Evolutionary conservation across 23 tunicate species (phyloP), one percentile per base, ranked within the genome.

Genomic region (Diplosoma virens): DNA sequence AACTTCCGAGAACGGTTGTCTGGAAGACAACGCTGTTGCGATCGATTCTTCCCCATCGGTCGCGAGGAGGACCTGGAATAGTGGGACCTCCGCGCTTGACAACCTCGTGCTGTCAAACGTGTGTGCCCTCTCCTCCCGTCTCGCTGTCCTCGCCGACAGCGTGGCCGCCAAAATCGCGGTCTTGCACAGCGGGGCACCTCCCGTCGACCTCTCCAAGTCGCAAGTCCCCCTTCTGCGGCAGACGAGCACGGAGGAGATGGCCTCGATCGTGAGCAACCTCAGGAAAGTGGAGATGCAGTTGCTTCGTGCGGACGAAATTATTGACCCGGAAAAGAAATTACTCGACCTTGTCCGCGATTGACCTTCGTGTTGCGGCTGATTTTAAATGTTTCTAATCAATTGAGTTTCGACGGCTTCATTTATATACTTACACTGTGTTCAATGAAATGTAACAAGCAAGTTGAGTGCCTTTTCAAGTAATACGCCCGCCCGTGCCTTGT

Each of bases 191-290:
- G 65, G 92, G 1, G 71, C 84, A 11, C 65, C 82, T 18, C 76
- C 87, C 27, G 82, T 61, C 25, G 92, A 81, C 20, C 21, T 67
- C 1, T 50, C 82, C 18, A 68, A 67, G 71, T 74, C 87, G 30
- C 81, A 92, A 30, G 97, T 92, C 7, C 97, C 97, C 26, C 84
- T 92, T 9, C 66, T 92, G 36, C 97, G 86, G 81, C 97, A 92
- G 34, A 92, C 97, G 2, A 69, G 84, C 0, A 65, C 87, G 22
- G 83, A 85, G 70, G 97, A 92, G 46, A 92, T 92, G 97, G 97
- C 97, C 26, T n/a, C 66, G 36, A 79, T 92, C 33, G 87, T 92
- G 54, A 92, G 86, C 60, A 92, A 92, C 47, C 75, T 92, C 45
- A 82, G 97, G 0, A 84, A 77, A 23, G 79, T 92, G 6, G 97